Percentiles rank a stretch among this genome's conserved stretches.
Conservation (phyloP, 2,113 vertebrate genomes). For the Hyla sarda region DNA sequence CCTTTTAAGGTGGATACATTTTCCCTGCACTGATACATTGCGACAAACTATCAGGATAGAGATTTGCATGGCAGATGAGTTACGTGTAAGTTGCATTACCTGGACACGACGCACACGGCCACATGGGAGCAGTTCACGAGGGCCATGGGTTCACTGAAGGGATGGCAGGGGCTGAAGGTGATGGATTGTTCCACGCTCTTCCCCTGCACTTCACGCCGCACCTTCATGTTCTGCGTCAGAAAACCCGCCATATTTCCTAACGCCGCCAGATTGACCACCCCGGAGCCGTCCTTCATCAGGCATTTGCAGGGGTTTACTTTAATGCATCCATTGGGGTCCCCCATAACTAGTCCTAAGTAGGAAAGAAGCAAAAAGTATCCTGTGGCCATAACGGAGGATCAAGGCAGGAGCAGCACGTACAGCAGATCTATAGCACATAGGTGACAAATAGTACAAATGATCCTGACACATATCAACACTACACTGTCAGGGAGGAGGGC, state of each 20-base stretch:
- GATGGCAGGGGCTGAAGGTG: slow-evolving; percentile 74
- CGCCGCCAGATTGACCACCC: slow-evolving; percentile 70
- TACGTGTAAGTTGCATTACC: slow-evolving; percentile 61
- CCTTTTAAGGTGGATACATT: too few relatives aligned
- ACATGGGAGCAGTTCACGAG: slow-evolving; percentile 63
- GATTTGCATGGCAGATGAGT: background rate
- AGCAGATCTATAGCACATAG: background rate
- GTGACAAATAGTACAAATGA: slow-evolving; percentile 11
- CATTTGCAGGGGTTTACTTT: slow-evolving; percentile 75
- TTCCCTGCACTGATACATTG: too few relatives aligned
- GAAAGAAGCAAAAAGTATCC: background rate
- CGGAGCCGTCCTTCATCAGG: slow-evolving; percentile 75
- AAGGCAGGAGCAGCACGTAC: background rate
- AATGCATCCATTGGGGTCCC: slow-evolving; percentile 67
- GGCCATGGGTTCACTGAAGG: slow-evolving; percentile 70
- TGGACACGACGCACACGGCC: slow-evolving; percentile 69
- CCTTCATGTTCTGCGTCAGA: slow-evolving; percentile 62
- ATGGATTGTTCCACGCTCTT: slow-evolving; percentile 61
- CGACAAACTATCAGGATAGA: too few relatives aligned
- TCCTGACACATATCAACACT: background rate
- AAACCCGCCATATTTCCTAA: slow-evolving; percentile 69
- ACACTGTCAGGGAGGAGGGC: background rate
- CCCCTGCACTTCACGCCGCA: background rate
- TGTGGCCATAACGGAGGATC: background rate
- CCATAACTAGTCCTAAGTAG: background rate